Base-by-base conservation (phyloP, 1,140 invertebrate genomes). In the Cydia splendana region DNA sequence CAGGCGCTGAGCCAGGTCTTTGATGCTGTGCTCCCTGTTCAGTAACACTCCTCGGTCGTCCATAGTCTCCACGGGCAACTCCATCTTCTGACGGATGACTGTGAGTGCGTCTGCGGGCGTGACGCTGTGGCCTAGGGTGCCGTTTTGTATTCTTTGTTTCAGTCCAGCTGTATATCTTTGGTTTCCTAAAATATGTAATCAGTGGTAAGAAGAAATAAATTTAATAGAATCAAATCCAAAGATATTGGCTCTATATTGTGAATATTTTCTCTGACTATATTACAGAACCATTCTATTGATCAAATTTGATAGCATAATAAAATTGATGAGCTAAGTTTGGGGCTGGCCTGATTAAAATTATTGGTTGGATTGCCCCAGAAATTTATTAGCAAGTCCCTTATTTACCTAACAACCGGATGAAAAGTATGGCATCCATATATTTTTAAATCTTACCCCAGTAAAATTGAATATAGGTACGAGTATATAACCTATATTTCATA, bases 1-100 rank as follows among this genome's bases (percentile, higher is more conserved):
- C 80, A 98, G 91, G 91, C 97, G 97, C 87, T 97, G 97, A 42
- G 97, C 97, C 76, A 98, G 93, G 94, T 98, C 97, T 93, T 97
- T 97, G 30, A 98, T 97, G 38, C 96, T 97, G 81, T 96, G 96
- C 90, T 97, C 96, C 75, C 86, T 87, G 71, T 96, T 95, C 75
- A 96, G 85, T 71, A 95, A 87, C 73, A 94, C 93, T 80, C 94
- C 94, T 81, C 94, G 92, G 83, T 95, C 95, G 81, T 94, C 93
- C 84, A 95, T 95, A 79, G 94, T 94, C 82, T 95, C 89, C n/a
- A 82, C 77, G n/a, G 78, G 76, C 15, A 78, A 65, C 51, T 91
- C 90, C 13, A 86, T 18, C 74, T 90, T 91, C 69, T 88, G 86
- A 7, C 86, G 80, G 20, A 88, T 87, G 30, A 82, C 87, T 67